Percentiles rank a stretch among this genome's conserved stretches.
Conservation (phyloP, 1,140 invertebrate genomes). For the Cyclargus thomasi region DNA sequence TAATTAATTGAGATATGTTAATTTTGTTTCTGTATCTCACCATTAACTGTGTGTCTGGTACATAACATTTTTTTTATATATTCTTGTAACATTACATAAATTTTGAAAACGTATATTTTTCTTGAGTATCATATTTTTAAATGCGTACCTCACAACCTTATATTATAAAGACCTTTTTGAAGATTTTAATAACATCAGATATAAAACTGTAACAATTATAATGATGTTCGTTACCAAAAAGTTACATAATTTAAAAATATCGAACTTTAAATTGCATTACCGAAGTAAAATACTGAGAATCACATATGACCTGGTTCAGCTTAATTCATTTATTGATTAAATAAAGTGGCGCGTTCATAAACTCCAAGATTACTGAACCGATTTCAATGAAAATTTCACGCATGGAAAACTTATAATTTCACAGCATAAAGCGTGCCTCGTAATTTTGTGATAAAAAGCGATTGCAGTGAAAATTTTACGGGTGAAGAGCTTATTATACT, state of each 20-base stretch:
- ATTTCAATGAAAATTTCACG: conserved; percentile 33
- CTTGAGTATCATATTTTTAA: too few species aligned
- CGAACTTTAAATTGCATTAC: not conserved
- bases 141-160: too few species aligned
- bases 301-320: conserved; percentile 17
- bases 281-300: conserved; percentile 4
- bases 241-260: not conserved
- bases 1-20: too few species aligned
- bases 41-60: too few species aligned
- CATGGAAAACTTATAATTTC: conserved; percentile 28
- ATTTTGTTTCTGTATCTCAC: too few species aligned
- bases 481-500: conserved; percentile 22
- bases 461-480: conserved; percentile 24
- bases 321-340: conserved; percentile 29
- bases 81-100: too few species aligned
- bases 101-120: too few species aligned
- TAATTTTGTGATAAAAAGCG: conserved; percentile 28
- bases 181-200: too few species aligned
- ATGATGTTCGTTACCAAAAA: not conserved
- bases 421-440: conserved; percentile 23
- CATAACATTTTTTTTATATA: too few species aligned
- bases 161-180: too few species aligned
- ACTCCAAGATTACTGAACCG: conserved; percentile 27
- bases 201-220: too few species aligned
- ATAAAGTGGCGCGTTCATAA: conserved; percentile 31